Evolutionary conservation across 2,113 vertebrate genomes (phyloP), one percentile per base, ranked within the genome.

Genomic region (Lethenteron reissneri): DNA sequence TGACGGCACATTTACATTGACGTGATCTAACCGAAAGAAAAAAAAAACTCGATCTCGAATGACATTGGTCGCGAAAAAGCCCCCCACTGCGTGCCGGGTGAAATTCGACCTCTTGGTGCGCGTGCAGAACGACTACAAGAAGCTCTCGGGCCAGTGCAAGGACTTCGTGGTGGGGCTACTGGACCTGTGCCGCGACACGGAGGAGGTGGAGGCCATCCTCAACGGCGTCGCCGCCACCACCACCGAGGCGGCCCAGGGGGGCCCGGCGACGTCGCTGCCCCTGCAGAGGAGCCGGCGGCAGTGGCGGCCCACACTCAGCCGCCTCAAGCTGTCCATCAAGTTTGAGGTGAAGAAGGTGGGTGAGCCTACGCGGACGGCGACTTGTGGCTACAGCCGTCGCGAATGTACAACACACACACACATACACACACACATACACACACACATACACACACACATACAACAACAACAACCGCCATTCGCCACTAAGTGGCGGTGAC

Each of bases 111-210:
- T 79, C 70, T 76, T 10, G 75, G 72, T 78, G 76, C 72, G 12
- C 57, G 58, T 78, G 41, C 77, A 97, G 91, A 97, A 97, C 0
- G 92, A 97, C 76, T 97, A 97, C 74, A 81, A 90, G 74, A 97
- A 97, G 83, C 81, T 97, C 83, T 97, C 92, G 82, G 95, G 95
- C 91, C 92, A 97, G 83, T 97, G 92, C 81, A 97, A 97, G 80
- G 92, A 97, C 77, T 97, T 97, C 79, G 87, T 95, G 1, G 92
- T 97, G 75, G 92, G 92, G 1, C 88, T 97, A 76, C 76, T 97
- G 82, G 92, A 97, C 81, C 87, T 96, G 70, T 97, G 92, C 81
- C 86, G 92, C 74, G 83, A 97, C 81, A 97, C 90, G 0, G 91
- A 95, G 80, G 92, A 97, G 74, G 92, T 97, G 73, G 92, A 96